A percentile compares a stretch with the other conserved stretches of the same genome.
phyloP scores from a whole-genome alignment of 2,888 invertebrate species.

The Magallana nippona region DNA sequence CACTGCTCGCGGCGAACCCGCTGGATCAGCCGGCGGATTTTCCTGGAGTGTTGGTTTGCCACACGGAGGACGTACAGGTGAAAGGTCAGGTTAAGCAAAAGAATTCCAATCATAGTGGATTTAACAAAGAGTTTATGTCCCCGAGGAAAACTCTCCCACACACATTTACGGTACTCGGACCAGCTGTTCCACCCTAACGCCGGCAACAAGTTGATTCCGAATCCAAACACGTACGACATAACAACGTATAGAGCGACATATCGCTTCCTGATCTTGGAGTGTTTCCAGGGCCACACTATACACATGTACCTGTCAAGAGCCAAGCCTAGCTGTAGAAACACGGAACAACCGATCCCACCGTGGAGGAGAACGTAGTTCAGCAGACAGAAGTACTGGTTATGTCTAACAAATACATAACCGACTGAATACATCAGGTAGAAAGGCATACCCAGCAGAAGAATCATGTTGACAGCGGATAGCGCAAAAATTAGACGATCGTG shows the following conservation, averaged over 20 bases:
- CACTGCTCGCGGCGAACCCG: background rate
- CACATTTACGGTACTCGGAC: background rate
- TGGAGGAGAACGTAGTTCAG: background rate
- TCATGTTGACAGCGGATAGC: slow-evolving; percentile 13
- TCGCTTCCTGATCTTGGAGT: background rate
- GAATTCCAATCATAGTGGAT: background rate
- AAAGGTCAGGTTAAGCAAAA: background rate
- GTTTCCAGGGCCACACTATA: slow-evolving; percentile 19
- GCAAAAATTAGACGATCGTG: slow-evolving; percentile 23
- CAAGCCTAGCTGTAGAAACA: slow-evolving; percentile 2
- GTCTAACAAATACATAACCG: background rate
- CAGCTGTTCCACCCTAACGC: slow-evolving; percentile 1
- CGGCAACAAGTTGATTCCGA: background rate
- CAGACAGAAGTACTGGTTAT: background rate
- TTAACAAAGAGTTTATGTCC: background rate
- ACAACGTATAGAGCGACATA: slow-evolving; percentile 3
- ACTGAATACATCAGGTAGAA: slow-evolving; percentile 20
- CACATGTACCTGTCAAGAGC: slow-evolving; percentile 12
- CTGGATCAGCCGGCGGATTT: slow-evolving; percentile 7
- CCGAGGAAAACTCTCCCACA: slow-evolving; percentile 1
- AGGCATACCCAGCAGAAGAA: background rate
- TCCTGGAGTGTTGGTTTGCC: background rate
- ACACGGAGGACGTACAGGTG: background rate
- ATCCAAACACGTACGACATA: background rate
- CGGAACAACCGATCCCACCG: slow-evolving; percentile 12